phyloP scores from a whole-genome alignment of 2,113 vertebrate genomes.

The Hippoglossus stenolepis region DNA sequence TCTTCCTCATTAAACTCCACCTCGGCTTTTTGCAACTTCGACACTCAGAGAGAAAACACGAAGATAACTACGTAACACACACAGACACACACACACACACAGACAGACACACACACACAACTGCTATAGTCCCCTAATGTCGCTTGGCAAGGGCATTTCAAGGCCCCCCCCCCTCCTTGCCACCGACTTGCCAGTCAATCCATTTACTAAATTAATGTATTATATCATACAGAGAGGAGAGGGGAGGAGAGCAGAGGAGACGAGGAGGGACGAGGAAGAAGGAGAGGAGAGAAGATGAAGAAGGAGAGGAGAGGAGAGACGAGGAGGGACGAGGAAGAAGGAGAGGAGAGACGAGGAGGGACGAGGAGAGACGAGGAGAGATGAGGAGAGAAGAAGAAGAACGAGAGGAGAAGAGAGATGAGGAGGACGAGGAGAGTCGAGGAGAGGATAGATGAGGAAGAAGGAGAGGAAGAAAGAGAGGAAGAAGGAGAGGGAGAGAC shows the following conservation, averaged over 20 bases:
- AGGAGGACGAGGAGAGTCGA: too few relatives aligned
- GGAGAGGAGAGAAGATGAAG: too few relatives aligned
- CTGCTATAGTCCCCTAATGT: conserved; percentile 54
- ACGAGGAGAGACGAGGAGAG: too few relatives aligned
- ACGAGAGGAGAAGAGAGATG: too few relatives aligned
- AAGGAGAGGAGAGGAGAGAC: too few relatives aligned
- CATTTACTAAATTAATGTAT: conserved; percentile 82
- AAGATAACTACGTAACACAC: conserved; percentile 7
- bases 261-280: too few relatives aligned
- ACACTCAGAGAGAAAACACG: conserved; percentile 8
- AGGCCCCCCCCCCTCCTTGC: conserved; percentile 32
- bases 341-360: too few relatives aligned
- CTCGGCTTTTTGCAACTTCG: neutral
- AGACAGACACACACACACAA: conserved; percentile 11
- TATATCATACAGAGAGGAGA: conserved; percentile 55
- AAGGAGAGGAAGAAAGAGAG: neutral
- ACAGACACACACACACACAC: neutral
- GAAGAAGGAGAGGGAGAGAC: too few relatives aligned
- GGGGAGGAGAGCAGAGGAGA: neutral
- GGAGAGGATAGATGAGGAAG: too few relatives aligned
- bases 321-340: too few relatives aligned
- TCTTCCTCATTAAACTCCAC: conserved; percentile 27
- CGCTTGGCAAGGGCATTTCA: conserved; percentile 71
- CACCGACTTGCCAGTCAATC: conserved; percentile 70
- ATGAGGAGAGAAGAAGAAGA: too few relatives aligned